Evolutionary conservation across 2,888 invertebrate genomes (phyloP).

Genomic region (Dolomedes plantarius): DNA sequence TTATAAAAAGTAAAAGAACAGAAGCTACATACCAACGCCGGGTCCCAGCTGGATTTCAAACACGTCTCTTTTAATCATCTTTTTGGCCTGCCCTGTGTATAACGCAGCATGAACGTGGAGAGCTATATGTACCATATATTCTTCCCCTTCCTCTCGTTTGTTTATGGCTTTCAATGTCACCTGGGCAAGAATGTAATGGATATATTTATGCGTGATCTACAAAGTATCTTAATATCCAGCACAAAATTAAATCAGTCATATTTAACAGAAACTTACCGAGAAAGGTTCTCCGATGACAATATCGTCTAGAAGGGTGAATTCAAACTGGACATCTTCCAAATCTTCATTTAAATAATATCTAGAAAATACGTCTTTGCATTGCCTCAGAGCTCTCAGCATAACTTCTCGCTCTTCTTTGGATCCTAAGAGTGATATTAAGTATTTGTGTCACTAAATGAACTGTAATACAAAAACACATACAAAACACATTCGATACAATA

Average conservation of each 20-base stretch:
- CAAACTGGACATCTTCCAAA: conserved; percentile 90
- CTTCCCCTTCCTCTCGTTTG: conserved; percentile 80
- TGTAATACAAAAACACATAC: too few relatives aligned
- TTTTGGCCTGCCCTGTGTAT: conserved; percentile 88
- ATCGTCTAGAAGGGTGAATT: conserved; percentile 87
- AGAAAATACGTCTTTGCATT: conserved; percentile 87
- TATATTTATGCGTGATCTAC: too few relatives aligned
- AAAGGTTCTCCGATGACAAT: conserved; percentile 91
- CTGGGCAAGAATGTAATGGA: conserved; percentile 75
- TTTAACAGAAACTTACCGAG: conserved; percentile 79
- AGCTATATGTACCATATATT: conserved; percentile 84
- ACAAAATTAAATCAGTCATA: too few relatives aligned
- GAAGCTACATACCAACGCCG: conserved; percentile 79
- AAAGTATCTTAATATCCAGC: too few relatives aligned
- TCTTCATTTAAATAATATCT: conserved; percentile 92
- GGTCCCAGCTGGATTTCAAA: conserved; percentile 83
- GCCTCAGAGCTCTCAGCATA: conserved; percentile 89
- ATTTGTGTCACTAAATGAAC: too few relatives aligned
- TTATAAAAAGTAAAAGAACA: too few relatives aligned
- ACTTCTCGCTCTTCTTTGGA: conserved; percentile 87
- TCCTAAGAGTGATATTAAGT: not conserved
- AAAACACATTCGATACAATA: too few relatives aligned
- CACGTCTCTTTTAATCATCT: conserved; percentile 84
- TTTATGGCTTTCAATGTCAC: conserved; percentile 85
- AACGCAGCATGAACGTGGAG: conserved; percentile 87